Evolutionary conservation across 2,888 invertebrate species (phyloP).

Genomic region (Pyrrhosoma nymphula): DNA sequence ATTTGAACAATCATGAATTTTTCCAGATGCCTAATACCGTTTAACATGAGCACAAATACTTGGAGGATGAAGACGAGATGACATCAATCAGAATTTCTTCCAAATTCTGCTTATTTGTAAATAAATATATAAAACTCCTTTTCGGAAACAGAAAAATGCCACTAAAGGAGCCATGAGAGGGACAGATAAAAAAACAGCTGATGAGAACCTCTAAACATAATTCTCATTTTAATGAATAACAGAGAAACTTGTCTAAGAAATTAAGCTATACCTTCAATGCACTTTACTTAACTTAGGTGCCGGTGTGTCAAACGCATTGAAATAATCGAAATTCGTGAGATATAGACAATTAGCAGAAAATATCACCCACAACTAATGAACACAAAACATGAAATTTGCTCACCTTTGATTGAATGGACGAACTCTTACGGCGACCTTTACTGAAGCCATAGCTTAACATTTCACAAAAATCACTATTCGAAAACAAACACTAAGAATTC

Average conservation of each 20-base stretch:
- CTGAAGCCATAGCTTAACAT: slow-evolving; percentile 87
- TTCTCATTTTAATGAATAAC: neutral
- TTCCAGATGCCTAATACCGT: slow-evolving; percentile 13
- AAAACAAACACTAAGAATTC: neutral
- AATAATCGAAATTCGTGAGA: neutral
- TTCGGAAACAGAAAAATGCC: neutral
- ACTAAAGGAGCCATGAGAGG: neutral
- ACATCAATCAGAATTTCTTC: slow-evolving; percentile 22
- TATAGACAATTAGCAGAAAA: too few species aligned
- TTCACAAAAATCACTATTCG: slow-evolving; percentile 40
- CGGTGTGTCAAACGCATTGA: neutral
- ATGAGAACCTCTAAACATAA: neutral
- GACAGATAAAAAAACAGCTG: neutral
- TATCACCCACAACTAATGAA: neutral
- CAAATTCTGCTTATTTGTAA: neutral
- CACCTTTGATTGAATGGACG: slow-evolving; percentile 94
- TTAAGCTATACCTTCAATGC: neutral
- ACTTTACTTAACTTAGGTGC: neutral
- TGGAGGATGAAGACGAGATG: slow-evolving; percentile 36
- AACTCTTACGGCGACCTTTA: slow-evolving; percentile 94
- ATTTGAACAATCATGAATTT: slow-evolving; percentile 74
- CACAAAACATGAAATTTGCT: slow-evolving; percentile 39
- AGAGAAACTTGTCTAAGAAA: neutral
- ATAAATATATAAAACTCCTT: neutral
- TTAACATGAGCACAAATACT: neutral